Evolutionary conservation across 2,888 invertebrate genomes (phyloP).

Genomic region (Microchrysa polita): DNA sequence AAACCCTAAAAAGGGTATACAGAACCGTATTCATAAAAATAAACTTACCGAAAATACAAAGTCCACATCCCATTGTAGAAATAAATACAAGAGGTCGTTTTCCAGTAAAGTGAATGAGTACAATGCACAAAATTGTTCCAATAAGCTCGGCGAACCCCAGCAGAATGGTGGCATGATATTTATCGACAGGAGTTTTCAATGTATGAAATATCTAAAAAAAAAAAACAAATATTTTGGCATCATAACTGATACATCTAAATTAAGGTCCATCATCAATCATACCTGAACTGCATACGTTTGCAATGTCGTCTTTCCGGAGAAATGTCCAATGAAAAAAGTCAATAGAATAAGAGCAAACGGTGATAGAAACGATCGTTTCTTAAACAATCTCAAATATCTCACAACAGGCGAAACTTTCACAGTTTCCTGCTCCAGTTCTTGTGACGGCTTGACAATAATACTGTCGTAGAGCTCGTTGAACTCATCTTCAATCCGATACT

Average conservation of each 20-base stretch:
- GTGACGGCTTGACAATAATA: constrained; percentile 58
- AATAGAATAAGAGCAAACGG: constrained; percentile 75
- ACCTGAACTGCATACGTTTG: constrained; percentile 77
- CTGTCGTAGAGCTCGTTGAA: constrained; percentile 61
- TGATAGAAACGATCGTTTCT: constrained; percentile 71
- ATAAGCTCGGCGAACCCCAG: constrained; percentile 76
- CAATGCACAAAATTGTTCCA: constrained; percentile 73
- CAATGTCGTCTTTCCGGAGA: constrained; percentile 79
- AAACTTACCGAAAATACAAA: constrained; percentile 69
- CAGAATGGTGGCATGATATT: constrained; percentile 78
- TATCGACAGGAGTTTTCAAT: constrained; percentile 77
- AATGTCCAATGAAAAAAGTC: constrained; percentile 77
- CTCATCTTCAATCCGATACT: constrained; percentile 68
- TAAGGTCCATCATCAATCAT: too few relatives aligned
- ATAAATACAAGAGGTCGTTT: constrained; percentile 75
- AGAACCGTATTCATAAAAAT: too few relatives aligned
- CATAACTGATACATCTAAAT: background rate
- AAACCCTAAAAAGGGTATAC: too few relatives aligned
- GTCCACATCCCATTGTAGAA: constrained; percentile 73
- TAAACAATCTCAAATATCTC: constrained; percentile 64
- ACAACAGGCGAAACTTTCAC: constrained; percentile 49
- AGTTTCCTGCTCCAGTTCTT: constrained; percentile 56
- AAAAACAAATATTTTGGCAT: background rate
- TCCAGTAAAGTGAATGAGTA: constrained; percentile 76
- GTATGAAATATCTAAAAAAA: constrained; percentile 71